Percentiles rank a stretch among this genome's conserved stretches.
Evolutionary conservation across 2,797 vertebrate genomes (phyloP).

Genomic region (Alauda arvensis): DNA sequence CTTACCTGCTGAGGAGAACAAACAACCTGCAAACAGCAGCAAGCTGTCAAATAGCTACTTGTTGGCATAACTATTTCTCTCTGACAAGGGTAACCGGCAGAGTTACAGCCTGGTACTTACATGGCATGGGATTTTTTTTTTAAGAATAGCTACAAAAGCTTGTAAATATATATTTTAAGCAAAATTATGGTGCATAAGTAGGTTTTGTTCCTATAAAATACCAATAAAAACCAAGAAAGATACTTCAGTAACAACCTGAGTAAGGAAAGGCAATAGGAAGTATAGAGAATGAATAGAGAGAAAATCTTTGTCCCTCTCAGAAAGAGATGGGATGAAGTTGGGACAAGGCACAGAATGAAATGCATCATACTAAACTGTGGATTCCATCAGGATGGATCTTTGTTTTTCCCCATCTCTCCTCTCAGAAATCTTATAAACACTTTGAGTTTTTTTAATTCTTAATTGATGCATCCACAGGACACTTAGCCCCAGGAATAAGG

Average conservation of each 20-base stretch:
- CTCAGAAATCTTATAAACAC: neutral
- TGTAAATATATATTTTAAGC: neutral
- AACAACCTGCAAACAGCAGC: neutral
- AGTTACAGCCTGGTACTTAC: neutral
- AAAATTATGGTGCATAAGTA: neutral
- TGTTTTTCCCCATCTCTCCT: accelerated
- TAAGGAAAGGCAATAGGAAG: neutral
- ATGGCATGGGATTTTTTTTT: neutral
- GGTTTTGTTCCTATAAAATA: neutral
- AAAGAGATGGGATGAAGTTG: neutral
- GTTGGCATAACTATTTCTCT: neutral
- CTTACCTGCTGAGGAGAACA: neutral
- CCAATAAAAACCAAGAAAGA: neutral
- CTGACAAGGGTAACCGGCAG: neutral
- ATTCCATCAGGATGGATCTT: neutral
- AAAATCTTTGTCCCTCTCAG: neutral
- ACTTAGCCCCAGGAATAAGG: neutral
- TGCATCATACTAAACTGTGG: accelerated
- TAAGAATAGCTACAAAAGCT: neutral
- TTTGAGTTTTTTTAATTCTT: neutral
- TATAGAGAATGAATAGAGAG: neutral
- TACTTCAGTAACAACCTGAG: neutral
- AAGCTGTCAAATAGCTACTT: neutral
- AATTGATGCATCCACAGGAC: neutral
- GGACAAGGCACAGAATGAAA: neutral